A percentile compares a stretch with the other conserved stretches of the same genome.
Evolutionary conservation across 1,140 invertebrate genomes (phyloP).

Genomic region (Homarus americanus): DNA sequence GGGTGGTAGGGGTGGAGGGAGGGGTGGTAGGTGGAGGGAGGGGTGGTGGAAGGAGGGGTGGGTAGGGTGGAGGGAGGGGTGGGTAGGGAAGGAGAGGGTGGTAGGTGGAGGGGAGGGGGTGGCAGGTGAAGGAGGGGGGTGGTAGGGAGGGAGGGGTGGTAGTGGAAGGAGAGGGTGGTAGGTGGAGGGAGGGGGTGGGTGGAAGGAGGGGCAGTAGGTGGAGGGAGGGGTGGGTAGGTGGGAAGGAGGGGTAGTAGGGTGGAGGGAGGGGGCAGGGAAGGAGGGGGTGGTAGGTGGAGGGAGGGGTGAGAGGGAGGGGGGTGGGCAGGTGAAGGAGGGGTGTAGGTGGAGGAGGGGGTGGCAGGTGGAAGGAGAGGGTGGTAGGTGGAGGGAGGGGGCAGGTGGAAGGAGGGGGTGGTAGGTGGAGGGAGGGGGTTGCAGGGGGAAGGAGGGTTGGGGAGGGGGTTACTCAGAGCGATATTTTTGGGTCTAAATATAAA

Average conservation of each 20-base stretch:
- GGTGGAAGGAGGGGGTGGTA: too few species aligned
- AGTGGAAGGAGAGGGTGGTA: neutral
- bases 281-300: neutral
- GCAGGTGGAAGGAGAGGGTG: neutral
- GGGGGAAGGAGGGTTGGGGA: too few species aligned
- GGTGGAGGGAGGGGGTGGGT: neutral
- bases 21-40: neutral
- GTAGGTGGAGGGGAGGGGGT: neutral
- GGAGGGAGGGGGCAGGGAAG: neutral
- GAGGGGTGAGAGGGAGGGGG: neutral
- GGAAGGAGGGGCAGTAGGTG: too few species aligned
- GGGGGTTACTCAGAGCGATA: too few species aligned
- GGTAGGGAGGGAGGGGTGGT: neutral
- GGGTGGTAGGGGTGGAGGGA: neutral
- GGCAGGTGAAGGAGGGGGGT: neutral
- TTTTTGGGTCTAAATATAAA: too few species aligned
- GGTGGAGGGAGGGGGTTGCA: too few species aligned
- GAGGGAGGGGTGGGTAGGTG: too few species aligned
- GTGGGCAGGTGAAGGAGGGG: neutral
- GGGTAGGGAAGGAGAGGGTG: neutral
- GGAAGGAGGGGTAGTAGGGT: neutral
- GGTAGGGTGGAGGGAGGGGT: neutral
- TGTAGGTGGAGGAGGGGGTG: neutral
- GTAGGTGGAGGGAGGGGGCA: neutral
- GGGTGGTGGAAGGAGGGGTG: neutral